phyloP scores from a whole-genome alignment of 2,888 invertebrate genomes.

The Colletes collaris region DNA sequence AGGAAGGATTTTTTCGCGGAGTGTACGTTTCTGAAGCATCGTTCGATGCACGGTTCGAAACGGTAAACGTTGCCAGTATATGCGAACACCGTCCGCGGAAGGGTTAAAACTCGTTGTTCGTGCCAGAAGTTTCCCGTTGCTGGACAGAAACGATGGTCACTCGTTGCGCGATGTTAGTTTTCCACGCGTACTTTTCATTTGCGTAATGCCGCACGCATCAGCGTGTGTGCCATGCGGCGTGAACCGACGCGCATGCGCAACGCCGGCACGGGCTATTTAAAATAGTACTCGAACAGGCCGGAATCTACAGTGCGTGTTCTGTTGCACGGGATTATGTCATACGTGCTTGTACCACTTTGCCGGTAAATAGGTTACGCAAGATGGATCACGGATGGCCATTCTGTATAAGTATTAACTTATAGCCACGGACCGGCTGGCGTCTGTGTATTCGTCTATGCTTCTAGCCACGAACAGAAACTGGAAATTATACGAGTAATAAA shows the following conservation, averaged over 20 bases:
- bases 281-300: slow-evolving; percentile 59
- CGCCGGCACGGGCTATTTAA: slow-evolving; percentile 53
- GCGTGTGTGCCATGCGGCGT: slow-evolving; percentile 34
- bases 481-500: slow-evolving; percentile 13
- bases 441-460: slow-evolving; percentile 2
- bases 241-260: slow-evolving; percentile 34
- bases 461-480: slow-evolving; percentile 34
- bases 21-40: too few relatives aligned
- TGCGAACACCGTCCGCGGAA: too few relatives aligned
- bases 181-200: slow-evolving; percentile 37
- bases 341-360: slow-evolving; percentile 68
- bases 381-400: slow-evolving; percentile 72
- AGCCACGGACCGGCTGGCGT: slow-evolving; percentile 41
- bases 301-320: slow-evolving; percentile 56
- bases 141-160: neutral
- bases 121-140: too few relatives aligned
- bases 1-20: too few relatives aligned
- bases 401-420: slow-evolving; percentile 67
- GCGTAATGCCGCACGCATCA: slow-evolving; percentile 40
- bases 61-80: too few relatives aligned
- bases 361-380: slow-evolving; percentile 80
- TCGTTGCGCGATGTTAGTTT: neutral
- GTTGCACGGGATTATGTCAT: slow-evolving; percentile 74
- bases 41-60: too few relatives aligned
- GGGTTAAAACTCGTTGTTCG: too few relatives aligned